phyloP scores from a whole-genome alignment of 2,113 vertebrate species.

The Elephas maximus region DNA sequence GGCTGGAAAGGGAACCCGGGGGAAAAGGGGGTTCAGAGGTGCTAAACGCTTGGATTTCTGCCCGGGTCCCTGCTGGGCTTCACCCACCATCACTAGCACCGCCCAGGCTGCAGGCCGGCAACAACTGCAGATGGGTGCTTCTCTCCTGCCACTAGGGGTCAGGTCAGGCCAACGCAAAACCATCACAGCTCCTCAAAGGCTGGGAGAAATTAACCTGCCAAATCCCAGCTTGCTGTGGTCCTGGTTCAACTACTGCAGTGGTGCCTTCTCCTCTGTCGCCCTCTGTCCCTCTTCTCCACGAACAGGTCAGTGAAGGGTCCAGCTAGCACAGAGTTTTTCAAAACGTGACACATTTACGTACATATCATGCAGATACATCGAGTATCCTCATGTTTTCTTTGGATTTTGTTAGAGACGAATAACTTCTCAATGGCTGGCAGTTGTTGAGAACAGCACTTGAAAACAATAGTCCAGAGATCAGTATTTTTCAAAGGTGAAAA shows the following conservation, averaged over 20 bases:
- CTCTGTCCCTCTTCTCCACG: neutral
- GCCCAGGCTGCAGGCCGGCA: neutral
- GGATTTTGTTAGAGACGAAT: neutral
- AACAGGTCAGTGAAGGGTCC: neutral
- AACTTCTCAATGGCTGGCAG: neutral
- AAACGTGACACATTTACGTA: neutral
- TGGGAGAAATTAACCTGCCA: neutral
- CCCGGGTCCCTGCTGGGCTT: neutral
- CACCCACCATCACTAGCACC: neutral
- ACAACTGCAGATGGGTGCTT: neutral
- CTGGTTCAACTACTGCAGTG: neutral
- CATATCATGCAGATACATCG: neutral
- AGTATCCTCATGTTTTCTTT: neutral
- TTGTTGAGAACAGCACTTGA: neutral
- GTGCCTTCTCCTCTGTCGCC: neutral
- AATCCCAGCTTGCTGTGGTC: neutral
- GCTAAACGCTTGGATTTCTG: neutral
- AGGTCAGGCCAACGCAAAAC: neutral
- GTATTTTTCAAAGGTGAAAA: constrained; percentile 6
- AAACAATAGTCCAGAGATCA: neutral
- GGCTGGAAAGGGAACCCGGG: neutral
- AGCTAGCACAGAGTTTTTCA: neutral
- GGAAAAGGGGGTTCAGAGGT: neutral
- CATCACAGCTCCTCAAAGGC: neutral
- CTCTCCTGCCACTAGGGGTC: constrained; percentile 74